Base-by-base conservation (phyloP, 2,113 vertebrate genomes). In the Ceyx melanurus region DNA sequence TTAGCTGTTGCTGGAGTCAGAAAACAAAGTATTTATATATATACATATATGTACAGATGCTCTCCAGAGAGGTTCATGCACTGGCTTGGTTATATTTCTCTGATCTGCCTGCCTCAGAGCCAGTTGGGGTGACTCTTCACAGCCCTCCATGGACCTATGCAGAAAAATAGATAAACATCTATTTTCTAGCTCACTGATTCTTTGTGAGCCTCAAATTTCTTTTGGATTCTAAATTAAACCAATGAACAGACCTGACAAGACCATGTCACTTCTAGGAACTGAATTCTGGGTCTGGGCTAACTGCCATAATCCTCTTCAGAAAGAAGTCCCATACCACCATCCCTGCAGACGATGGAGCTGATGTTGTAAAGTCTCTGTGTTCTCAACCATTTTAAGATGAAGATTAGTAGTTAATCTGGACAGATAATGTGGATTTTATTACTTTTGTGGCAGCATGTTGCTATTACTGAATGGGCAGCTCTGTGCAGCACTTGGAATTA, bases 31-130 rank as follows among this genome's bases (percentile, higher is more conserved):
- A 37, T 37, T 37, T 37, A 46, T 9, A 26, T 26, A 0, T 13
- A 5, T 28, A 33, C 0, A 0, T 23, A 13, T 18, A 13, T 18
- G 46, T 48, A 13, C 17, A 26, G 71, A 6, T 37, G 25, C 19
- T 75, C 33, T 67, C 12, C 54, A 35, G 29, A 22, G 40, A 48
- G 43, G 19, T 37, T 37, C 21, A 26, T 11, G 5, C 31, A 2
- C 10, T 12, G 9, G 6, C 17, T 7, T 29, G 35, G 9, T 28
- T 48, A 4, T 58, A 42, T 62, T 71, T 25, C 18, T 51, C 66
- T 78, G 25, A 7, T 19, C 31, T 84, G 29, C 35, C 76, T 66
- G 23, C 31, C 31, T 33, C 8, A 5, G 29, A 60, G 11, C 18
- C 40, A 31, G 15, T 23, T 37, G 40, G 9, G 16, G 35, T 43